These are phyloP conservation scores for Hephaestus fuliginosus DNA, from an alignment of 2,797 vertebrate genomes.

Conservation along the genomic window DNA sequence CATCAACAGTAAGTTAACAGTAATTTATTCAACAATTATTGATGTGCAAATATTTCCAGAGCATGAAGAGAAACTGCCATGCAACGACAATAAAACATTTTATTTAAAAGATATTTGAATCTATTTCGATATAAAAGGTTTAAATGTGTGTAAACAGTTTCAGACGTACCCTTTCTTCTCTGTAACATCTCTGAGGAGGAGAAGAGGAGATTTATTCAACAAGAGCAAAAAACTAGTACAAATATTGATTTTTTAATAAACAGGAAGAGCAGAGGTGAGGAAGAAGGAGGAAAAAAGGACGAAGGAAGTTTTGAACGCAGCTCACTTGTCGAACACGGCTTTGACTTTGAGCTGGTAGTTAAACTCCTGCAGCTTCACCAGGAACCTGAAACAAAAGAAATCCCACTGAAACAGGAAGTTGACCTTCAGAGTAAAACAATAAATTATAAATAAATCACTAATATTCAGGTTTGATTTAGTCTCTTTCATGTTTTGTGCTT, in stretches of 20 bases:
- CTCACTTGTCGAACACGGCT: slow-evolving; percentile 96
- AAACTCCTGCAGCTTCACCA: slow-evolving; percentile 95
- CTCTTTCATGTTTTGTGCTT: no score
- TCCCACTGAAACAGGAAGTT: slow-evolving; percentile 5
- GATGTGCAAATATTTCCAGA: neutral
- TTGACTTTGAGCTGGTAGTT: slow-evolving; percentile 98
- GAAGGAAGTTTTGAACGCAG: neutral
- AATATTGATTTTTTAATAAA: no score
- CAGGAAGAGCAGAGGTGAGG: no score
- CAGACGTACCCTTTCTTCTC: slow-evolving; percentile 92
- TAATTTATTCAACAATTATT: neutral
- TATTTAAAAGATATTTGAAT: neutral
- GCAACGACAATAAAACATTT: neutral
- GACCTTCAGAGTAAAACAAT: neutral
- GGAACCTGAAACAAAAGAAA: slow-evolving; percentile 82
- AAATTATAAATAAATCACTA: no score
- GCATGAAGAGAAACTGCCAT: neutral
- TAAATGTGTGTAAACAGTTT: neutral
- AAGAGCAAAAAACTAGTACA: no score
- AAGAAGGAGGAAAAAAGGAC: no score
- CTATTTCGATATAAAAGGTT: no score
- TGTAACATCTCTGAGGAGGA: slow-evolving; percentile 87
- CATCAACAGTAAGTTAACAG: neutral
- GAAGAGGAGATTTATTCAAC: neutral
- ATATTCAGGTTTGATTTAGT: no score